phyloP scores from a whole-genome alignment of 1,140 invertebrate species.

The Drosophila kurseongensis region DNA sequence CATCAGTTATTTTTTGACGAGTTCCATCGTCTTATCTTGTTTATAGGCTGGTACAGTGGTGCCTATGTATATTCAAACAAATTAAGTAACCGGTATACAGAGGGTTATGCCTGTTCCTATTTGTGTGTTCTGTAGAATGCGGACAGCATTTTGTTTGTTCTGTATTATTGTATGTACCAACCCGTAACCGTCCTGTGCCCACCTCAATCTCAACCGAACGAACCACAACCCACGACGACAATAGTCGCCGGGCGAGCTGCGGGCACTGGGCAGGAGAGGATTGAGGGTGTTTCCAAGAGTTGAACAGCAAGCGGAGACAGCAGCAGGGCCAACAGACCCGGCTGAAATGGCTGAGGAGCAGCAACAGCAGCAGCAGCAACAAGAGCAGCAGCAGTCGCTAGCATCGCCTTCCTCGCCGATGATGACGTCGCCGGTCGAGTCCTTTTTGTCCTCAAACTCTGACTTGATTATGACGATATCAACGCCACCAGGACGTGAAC shows the following conservation, averaged over 20 bases:
- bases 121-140: constrained; percentile 8
- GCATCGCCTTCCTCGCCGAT: constrained; percentile 10
- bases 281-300: constrained; percentile 58
- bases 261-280: constrained; percentile 40
- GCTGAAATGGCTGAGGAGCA: background rate
- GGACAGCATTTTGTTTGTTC: constrained; percentile 23
- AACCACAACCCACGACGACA: background rate
- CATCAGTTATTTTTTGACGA: too few species aligned
- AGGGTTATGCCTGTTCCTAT: constrained; percentile 10
- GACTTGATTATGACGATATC: constrained; percentile 6
- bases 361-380: constrained; percentile 1
- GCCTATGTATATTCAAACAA: background rate
- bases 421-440: constrained; percentile 25
- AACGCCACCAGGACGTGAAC: constrained; percentile 5
- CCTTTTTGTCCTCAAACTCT: constrained; percentile 37
- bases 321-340: background rate
- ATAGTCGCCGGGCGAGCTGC: constrained; percentile 47
- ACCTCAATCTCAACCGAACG: constrained; percentile 17
- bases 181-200: constrained; percentile 13
- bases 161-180: constrained; percentile 38
- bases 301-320: constrained; percentile 8
- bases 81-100: constrained; percentile 4
- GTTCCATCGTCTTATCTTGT: background rate
- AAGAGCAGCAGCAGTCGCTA: constrained; percentile 13
- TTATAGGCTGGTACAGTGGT: background rate